A percentile compares a stretch with the other conserved stretches of the same genome.
These are phyloP conservation scores for Agrypnia vestita DNA, from an alignment of 1,140 invertebrate genomes.

Conservation along the genomic window DNA sequence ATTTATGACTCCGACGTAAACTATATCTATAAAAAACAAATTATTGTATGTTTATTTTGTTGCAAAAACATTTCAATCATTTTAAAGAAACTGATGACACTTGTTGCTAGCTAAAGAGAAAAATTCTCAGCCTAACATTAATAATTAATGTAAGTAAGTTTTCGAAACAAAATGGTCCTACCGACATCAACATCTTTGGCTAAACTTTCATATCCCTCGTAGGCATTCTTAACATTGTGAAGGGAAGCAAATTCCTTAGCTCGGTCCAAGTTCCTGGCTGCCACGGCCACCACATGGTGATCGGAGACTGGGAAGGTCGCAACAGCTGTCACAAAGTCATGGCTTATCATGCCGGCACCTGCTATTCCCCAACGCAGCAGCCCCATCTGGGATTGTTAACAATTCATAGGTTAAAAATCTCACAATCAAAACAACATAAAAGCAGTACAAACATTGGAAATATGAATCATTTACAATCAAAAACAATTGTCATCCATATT, in stretches of 20 bases:
- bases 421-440: too few relatives aligned
- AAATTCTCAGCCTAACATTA: background rate
- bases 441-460: too few relatives aligned
- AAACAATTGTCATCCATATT: too few relatives aligned
- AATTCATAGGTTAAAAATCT: too few relatives aligned
- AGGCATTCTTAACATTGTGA: conserved; percentile 80
- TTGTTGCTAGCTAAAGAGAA: background rate
- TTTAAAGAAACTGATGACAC: background rate
- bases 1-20: conserved; percentile 87
- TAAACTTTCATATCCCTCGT: conserved; percentile 85
- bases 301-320: conserved; percentile 76
- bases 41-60: background rate
- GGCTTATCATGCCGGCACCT: conserved; percentile 83
- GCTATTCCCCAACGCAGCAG: conserved; percentile 82
- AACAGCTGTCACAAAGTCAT: conserved; percentile 86
- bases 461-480: too few relatives aligned
- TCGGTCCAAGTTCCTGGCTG: conserved; percentile 79
- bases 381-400: conserved; percentile 40
- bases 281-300: conserved; percentile 83
- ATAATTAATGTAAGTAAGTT: background rate
- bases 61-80: too few relatives aligned
- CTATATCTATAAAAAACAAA: conserved; percentile 78
- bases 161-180: conserved; percentile 68
- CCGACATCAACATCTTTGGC: conserved; percentile 84
- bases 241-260: conserved; percentile 83